Conservation (phyloP, 2,888 invertebrate genomes). For the Patella pellucida region DNA sequence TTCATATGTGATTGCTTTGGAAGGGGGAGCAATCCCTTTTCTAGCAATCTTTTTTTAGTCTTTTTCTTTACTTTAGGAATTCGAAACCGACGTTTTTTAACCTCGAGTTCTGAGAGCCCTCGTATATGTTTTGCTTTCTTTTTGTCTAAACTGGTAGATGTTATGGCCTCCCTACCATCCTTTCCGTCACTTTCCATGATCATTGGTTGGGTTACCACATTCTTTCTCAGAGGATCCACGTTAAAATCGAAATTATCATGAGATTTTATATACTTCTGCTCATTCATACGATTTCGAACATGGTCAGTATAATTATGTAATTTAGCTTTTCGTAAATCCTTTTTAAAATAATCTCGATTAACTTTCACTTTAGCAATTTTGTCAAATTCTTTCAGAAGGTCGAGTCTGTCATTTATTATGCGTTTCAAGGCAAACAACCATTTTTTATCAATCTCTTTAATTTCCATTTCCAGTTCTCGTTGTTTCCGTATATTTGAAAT, state of each 20-base stretch:
- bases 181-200: neutral
- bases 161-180: neutral
- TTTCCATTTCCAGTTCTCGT: conserved; percentile 30
- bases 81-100: neutral
- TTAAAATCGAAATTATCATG: conserved; percentile 27
- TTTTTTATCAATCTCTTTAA: conserved; percentile 25
- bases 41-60: neutral
- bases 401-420: conserved; percentile 25
- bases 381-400: conserved; percentile 27
- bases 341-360: conserved; percentile 18
- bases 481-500: conserved; percentile 31
- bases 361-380: conserved; percentile 18
- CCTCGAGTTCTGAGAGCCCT: neutral
- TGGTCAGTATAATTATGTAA: conserved; percentile 19
- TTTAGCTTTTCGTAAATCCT: conserved; percentile 16
- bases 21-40: neutral
- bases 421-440: conserved; percentile 27
- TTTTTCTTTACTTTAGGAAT: neutral
- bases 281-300: conserved; percentile 17
- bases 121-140: neutral
- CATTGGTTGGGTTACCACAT: neutral
- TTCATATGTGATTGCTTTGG: neutral
- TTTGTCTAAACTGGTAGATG: neutral
- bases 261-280: conserved; percentile 14
- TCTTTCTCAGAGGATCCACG: conserved; percentile 25